Base-by-base conservation (phyloP, 2,113 vertebrate genomes). In the Nannobrachium achirus region DNA sequence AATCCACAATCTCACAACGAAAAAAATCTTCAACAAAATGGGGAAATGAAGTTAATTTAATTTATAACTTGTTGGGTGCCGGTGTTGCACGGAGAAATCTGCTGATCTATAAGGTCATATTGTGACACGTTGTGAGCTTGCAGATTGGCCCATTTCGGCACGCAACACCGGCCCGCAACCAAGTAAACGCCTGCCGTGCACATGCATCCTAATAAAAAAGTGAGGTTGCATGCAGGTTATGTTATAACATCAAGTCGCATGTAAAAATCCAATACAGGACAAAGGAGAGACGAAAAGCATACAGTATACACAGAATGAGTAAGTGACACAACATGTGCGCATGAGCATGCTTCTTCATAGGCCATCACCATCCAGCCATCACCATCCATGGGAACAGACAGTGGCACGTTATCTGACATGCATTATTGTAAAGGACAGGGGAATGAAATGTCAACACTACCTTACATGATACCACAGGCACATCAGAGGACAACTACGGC, bases 391-490 rank as follows among this genome's bases (percentile, higher is more conserved):
- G 8, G 41, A 14, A 16, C 20, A 38, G 25, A 15, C 39, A 7
- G 15, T 52, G 15, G 15, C 15, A 10, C 8, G 5, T 5, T 19
- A 51, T 6, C 49, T 25, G 8, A 20, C 51, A 53, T 53, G 51
- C 51, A 53, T 10, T 20, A 6, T 20, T 6, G 14, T 7, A 10
- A 33, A 33, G 49, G 9, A 25, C 13, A 20, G 8, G 9, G 56
- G 14, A 19, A 55, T 56, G 39, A 58, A 70, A 48, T 13, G 25
- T 58, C 10, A 51, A 55, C 15, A 19, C 1, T 79, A 38, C 61
- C 75, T 57, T 20, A 39, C 48, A 45, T 39, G 63, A 33, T 50
- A 61, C 11, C 40, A 71, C 42, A 38, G 45, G 25, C 45, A 61
- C 51, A 62, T 56, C 10, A 25, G 42, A 63, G 53, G 48, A 50